Evolutionary conservation across 2,113 vertebrate species (phyloP), one percentile per base, ranked within the genome.

Genomic region (Stigmatopora argus): DNA sequence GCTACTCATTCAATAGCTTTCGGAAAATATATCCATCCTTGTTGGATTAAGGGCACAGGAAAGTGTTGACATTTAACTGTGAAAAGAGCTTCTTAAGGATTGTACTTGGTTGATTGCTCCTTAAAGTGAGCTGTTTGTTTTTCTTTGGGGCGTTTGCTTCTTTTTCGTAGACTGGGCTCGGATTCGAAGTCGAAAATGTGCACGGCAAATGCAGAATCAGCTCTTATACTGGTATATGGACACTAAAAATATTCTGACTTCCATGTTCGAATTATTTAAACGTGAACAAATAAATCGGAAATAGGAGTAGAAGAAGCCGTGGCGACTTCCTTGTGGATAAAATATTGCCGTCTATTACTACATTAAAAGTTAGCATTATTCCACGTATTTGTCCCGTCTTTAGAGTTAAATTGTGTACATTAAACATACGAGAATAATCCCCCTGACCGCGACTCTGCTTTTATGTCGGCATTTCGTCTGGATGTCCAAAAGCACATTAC

Each of bases 201-300:
- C 55, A 60, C 21, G 1, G 44, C 48, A 71, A 51, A 38, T 35
- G 64, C 67, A 78, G 60, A 77, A 70, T 58, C 56, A 60, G 74
- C 74, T 72, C 57, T 70, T 45, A 38, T 41, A 41, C 7, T 41
- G 38, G 38, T 41, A 31, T 31, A 31, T 3, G 26, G 26, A 31
- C 26, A 31, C 26, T 31, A 31, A 31, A 31, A 31, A 31, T 59
- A 60, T 56, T 56, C 11, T 12, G n/a, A n/a, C n/a, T n/a, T n/a
- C n/a, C n/a, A n/a, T n/a, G n/a, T n/a, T n/a, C n/a, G n/a, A n/a
- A n/a, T n/a, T n/a, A n/a, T n/a, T n/a, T n/a, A n/a, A n/a, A n/a
- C n/a, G n/a, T n/a, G n/a, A n/a, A n/a, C n/a, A n/a, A n/a, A n/a
- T n/a, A n/a, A n/a, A n/a, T n/a, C n/a, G n/a, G n/a, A n/a, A n/a